Base-by-base conservation (phyloP, 2,113 vertebrate genomes). In the Jacana jacana region DNA sequence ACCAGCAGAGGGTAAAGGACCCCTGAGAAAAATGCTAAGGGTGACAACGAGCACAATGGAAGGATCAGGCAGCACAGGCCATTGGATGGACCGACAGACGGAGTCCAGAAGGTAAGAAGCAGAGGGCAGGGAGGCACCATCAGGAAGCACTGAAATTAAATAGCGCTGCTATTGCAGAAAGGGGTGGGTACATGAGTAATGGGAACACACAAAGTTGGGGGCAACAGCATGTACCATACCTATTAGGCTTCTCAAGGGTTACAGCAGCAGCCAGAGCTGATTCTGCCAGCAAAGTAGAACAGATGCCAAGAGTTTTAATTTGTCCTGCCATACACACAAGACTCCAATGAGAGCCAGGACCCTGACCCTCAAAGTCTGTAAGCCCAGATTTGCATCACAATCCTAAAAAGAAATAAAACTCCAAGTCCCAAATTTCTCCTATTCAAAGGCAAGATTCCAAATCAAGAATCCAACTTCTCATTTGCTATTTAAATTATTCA, bases 41-140 rank as follows among this genome's bases (percentile, higher is more conserved):
- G 71, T 37, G 55, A 80, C 44, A 68, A 24, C 20, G 42, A 58
- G 49, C 79, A 76, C 48, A n/a, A 10, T 0, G 7, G 51, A 44
- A n/a, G 60, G 71, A 71, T 37, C 33, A 33, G 7, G 0, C 9
- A 33, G 68, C 63, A 33, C 19, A 12, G 54, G 39, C 51, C 52
- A 13, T 0, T 5, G 33, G 49, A 68, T 1, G 8, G 48, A 35
- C 17, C 2, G 0, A 60, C 8, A 14, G 51, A 28, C 7, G 64
- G 0, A 52, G 42, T 42, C 55, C 3, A 9, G 7, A 17, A 66
- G 39, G 0, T 4, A 20, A 0, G 3, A 54, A 69, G 42, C 44
- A 61, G 18, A n/a, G 54, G 19, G 31, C 18, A 17, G 15, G 66
- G 9, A 65, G 40, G 57, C 57, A 48, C 51, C 14, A 3, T 4